A percentile compares a stretch with the other conserved stretches of the same genome.
These are phyloP conservation scores for Gobio occitaniae DNA, from an alignment of 2,797 vertebrate species.

Conservation along the genomic window DNA sequence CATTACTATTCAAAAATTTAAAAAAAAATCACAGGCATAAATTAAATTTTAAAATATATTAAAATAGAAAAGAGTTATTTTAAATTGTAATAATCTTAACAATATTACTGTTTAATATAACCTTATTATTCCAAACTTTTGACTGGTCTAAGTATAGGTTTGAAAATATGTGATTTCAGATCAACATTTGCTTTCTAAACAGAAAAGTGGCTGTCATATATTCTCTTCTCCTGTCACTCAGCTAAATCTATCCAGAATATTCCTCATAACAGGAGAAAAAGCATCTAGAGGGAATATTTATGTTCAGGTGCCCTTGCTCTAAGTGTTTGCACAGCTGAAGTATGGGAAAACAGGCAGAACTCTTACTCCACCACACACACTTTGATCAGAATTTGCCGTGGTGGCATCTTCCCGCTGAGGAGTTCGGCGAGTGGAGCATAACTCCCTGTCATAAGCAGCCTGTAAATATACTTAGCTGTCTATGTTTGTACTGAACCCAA, in stretches of 20 bases:
- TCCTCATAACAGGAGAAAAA: conserved; percentile 1
- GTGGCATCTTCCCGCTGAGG: conserved; percentile 17
- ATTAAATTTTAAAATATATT: no score
- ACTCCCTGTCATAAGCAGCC: conserved; percentile 9
- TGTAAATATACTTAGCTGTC: conserved; percentile 22
- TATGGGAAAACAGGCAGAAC: conserved; percentile 2
- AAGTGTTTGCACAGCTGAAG: conserved; percentile 22
- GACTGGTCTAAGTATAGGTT: not conserved
- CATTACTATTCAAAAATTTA: not conserved
- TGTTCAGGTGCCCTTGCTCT: conserved; percentile 7
- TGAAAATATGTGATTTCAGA: conserved; percentile 13
- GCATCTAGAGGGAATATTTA: not conserved
- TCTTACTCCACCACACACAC: conserved; percentile 12
- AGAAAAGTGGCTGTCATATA: not conserved
- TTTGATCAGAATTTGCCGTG: conserved; percentile 38
- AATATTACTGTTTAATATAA: not conserved
- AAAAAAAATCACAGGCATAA: not conserved
- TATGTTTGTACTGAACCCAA: conserved; percentile 5
- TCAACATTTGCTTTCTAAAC: not conserved
- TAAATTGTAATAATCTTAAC: no score
- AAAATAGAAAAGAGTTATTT: no score
- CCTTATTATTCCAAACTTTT: not conserved
- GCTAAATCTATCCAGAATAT: not conserved
- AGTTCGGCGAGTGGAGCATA: not conserved
- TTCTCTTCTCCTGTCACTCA: conserved; percentile 2